A percentile compares a stretch with the other conserved stretches of the same genome.
phyloP scores from a whole-genome alignment of 2,888 invertebrate genomes.

The Pammene fasciana region DNA sequence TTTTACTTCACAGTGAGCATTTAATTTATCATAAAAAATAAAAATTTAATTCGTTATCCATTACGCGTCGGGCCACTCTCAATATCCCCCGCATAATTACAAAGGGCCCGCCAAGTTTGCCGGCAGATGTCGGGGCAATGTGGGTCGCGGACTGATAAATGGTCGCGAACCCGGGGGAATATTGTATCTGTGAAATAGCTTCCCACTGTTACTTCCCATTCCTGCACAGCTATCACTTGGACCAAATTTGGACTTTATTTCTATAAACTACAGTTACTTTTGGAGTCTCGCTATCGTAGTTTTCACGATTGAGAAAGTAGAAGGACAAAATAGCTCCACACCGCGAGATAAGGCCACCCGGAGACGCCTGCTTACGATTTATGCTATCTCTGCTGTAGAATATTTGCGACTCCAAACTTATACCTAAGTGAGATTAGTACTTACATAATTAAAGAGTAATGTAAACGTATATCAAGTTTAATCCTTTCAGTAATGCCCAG shows the following conservation, averaged over 20 bases:
- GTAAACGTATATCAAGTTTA: neutral
- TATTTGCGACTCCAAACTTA: slow-evolving; percentile 8
- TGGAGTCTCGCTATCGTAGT: neutral
- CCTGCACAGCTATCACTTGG: neutral
- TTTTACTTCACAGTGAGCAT: no score
- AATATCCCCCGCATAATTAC: slow-evolving; percentile 48
- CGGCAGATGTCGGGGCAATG: slow-evolving; percentile 71
- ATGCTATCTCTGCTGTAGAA: slow-evolving; percentile 19
- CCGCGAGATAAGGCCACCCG: slow-evolving; percentile 17
- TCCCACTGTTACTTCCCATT: slow-evolving; percentile 15
- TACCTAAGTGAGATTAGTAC: neutral
- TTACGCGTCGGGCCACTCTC: slow-evolving; percentile 34
- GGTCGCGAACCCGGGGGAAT: slow-evolving; percentile 65
- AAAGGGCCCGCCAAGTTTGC: slow-evolving; percentile 48
- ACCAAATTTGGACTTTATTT: neutral
- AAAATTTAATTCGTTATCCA: slow-evolving; percentile 33
- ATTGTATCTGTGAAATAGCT: slow-evolving; percentile 59
- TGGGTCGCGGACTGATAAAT: slow-evolving; percentile 77
- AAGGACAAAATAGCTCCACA: slow-evolving; percentile 26
- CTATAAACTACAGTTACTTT: neutral
- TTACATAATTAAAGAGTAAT: neutral
- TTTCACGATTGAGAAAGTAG: slow-evolving; percentile 21
- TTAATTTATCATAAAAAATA: no score
- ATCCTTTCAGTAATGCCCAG: neutral
- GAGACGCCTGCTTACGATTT: slow-evolving; percentile 24